Evolutionary conservation across 2,797 vertebrate species (phyloP).

Genomic region (Glyptemys insculpta): DNA sequence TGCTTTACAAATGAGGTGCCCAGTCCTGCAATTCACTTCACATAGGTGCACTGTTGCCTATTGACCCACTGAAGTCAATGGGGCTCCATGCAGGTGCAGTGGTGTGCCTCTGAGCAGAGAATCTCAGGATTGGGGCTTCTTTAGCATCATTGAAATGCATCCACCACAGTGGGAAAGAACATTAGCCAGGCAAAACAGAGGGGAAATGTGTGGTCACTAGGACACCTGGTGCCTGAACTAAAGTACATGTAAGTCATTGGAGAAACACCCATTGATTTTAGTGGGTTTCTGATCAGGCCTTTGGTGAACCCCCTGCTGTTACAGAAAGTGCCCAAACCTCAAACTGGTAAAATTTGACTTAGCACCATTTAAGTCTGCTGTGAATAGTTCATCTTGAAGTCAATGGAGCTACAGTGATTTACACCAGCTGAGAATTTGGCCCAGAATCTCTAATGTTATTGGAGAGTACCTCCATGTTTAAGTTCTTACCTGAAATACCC

Average conservation of each 20-base stretch:
- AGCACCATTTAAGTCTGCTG: neutral
- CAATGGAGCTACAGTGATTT: neutral
- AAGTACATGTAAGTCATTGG: neutral
- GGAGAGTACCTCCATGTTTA: neutral
- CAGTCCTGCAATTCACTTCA: neutral
- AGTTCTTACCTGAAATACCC: neutral
- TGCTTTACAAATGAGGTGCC: neutral
- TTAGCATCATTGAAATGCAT: neutral
- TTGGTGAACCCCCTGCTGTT: neutral
- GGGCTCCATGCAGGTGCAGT: neutral
- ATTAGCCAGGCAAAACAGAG: neutral
- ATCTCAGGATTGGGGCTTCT: neutral
- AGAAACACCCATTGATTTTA: neutral
- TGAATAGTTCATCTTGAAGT: neutral
- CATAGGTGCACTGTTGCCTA: neutral
- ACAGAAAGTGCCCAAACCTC: neutral
- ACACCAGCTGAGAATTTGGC: neutral
- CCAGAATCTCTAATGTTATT: neutral
- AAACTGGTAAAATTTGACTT: neutral
- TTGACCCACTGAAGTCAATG: neutral
- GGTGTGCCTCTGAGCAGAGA: fast-evolving
- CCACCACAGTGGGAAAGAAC: neutral
- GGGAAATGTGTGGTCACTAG: neutral
- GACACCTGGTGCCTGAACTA: fast-evolving
- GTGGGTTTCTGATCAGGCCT: neutral